Evolutionary conservation across 2,888 invertebrate species (phyloP).

Genomic region (Brachynemurus nebulosus): DNA sequence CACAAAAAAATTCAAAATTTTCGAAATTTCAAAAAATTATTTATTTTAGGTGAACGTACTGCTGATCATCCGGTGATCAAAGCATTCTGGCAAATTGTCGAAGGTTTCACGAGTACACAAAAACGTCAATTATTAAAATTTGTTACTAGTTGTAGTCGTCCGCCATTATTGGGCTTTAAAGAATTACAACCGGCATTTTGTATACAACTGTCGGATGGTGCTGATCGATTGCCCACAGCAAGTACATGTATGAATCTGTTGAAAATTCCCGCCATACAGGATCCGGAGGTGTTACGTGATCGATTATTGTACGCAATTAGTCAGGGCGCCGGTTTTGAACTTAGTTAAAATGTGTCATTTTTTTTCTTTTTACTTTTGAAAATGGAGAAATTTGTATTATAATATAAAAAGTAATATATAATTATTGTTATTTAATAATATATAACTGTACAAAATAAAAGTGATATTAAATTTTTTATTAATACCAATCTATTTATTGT

Average conservation of each 20-base stretch:
- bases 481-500: too few relatives aligned
- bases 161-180: conserved; percentile 94
- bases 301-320: conserved; percentile 89
- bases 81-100: conserved; percentile 81
- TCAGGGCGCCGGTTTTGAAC: conserved; percentile 91
- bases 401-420: too few relatives aligned
- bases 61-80: conserved; percentile 71
- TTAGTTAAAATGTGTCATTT: conserved; percentile 59
- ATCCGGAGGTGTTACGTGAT: conserved; percentile 58
- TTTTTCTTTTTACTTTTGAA: too few relatives aligned
- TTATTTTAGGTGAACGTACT: conserved; percentile 56
- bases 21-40: not conserved
- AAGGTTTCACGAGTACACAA: conserved; percentile 68
- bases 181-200: conserved; percentile 93
- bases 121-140: conserved; percentile 85
- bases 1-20: conserved; percentile 8
- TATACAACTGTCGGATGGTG: conserved; percentile 82
- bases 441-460: too few relatives aligned
- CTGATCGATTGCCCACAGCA: conserved; percentile 87
- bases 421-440: too few relatives aligned
- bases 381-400: too few relatives aligned
- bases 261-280: conserved; percentile 83
- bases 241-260: conserved; percentile 97
- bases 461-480: too few relatives aligned
- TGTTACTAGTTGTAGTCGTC: conserved; percentile 94